A percentile compares a stretch with the other conserved stretches of the same genome.
Conservation (phyloP, 2,113 vertebrate species). For the Etheostoma cragini region DNA sequence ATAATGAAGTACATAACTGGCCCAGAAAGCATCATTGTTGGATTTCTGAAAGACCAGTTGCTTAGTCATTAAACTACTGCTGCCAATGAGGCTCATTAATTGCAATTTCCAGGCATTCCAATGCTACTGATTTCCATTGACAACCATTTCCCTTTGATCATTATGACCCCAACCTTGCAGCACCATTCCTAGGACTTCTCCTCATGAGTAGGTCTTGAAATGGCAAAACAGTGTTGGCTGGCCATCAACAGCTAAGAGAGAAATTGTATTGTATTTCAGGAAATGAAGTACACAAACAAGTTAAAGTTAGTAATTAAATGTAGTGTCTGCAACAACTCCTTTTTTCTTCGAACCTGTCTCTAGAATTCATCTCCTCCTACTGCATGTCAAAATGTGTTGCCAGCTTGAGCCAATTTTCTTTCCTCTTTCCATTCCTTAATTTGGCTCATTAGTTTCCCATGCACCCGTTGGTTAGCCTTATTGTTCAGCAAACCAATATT, state of each 20-base stretch:
- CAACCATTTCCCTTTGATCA: conserved; percentile 83
- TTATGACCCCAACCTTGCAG: conserved; percentile 74
- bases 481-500: conserved; percentile 66
- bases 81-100: conserved; percentile 76
- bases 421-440: conserved; percentile 22
- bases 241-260: conserved; percentile 34
- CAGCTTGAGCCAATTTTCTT: conserved; percentile 33
- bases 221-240: conserved; percentile 56
- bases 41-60: conserved; percentile 51
- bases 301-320: conserved; percentile 39
- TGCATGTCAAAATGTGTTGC: conserved; percentile 46
- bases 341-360: not conserved
- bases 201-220: conserved; percentile 66
- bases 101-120: conserved; percentile 80
- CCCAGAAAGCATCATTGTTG: conserved; percentile 53
- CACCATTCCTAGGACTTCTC: conserved; percentile 74
- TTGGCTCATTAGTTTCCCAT: conserved; percentile 66
- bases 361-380: not conserved
- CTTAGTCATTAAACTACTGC: conserved; percentile 64
- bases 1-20: conserved; percentile 45
- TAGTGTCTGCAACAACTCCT: not conserved
- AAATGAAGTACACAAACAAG: conserved; percentile 57
- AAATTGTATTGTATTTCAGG: conserved; percentile 55
- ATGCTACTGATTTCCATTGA: conserved; percentile 80
- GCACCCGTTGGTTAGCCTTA: conserved; percentile 50